Evolutionary conservation across 2,797 vertebrate genomes (phyloP).

Genomic region (Parambassis ranga): DNA sequence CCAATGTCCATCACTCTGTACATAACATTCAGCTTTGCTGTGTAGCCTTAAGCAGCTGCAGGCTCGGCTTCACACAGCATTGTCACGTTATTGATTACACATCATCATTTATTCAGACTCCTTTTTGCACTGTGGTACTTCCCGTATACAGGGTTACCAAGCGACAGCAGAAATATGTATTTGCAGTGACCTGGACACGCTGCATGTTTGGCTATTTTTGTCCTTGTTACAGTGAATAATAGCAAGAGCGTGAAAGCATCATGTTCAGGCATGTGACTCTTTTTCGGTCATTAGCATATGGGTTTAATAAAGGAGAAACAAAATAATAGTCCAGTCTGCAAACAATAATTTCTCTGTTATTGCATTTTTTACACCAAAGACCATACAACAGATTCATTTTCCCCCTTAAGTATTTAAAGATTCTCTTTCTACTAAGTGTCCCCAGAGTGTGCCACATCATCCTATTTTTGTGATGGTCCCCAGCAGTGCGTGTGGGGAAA

Average conservation of each 20-base stretch:
- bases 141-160: background rate
- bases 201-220: background rate
- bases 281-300: background rate
- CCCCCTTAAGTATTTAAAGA: slow-evolving; percentile 12
- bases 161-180: background rate
- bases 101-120: slow-evolving; percentile 5
- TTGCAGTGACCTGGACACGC: background rate
- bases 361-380: background rate
- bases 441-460: slow-evolving; percentile 20
- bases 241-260: background rate
- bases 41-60: background rate
- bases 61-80: background rate
- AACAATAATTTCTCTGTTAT: background rate
- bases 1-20: background rate
- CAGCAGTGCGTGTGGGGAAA: background rate
- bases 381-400: background rate
- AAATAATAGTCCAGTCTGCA: background rate
- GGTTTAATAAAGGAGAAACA: background rate
- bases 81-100: background rate
- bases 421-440: slow-evolving; percentile 17
- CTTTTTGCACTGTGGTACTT: background rate
- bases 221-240: background rate
- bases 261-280: background rate
- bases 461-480: slow-evolving; percentile 14
- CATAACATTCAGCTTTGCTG: background rate